Conservation (phyloP, 2,797 vertebrate genomes). For the Cossypha heuglini region DNA sequence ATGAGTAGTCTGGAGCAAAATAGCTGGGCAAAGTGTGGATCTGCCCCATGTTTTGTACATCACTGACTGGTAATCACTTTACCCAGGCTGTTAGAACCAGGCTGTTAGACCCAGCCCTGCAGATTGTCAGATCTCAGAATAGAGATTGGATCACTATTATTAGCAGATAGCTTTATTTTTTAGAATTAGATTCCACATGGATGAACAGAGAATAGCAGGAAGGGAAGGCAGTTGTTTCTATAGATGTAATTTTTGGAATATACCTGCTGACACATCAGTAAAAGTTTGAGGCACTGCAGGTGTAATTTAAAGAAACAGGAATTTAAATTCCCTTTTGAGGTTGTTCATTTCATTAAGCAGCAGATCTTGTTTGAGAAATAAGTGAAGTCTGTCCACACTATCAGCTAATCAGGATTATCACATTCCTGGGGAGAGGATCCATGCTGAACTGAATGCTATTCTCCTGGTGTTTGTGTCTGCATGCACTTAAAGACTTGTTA, state of each 20-base stretch:
- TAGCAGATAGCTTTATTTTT: constrained; percentile 28
- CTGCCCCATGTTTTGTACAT: background rate
- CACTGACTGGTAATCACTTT: background rate
- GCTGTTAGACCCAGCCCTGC: background rate
- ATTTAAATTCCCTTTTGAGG: constrained; percentile 15
- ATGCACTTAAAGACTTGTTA: background rate
- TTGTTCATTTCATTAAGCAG: constrained; percentile 11
- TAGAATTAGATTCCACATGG: constrained; percentile 1
- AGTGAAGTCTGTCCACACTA: background rate
- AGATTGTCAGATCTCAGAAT: background rate
- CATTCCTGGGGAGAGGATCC: background rate
- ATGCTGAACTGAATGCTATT: background rate
- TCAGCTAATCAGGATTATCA: background rate
- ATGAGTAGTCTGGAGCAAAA: background rate
- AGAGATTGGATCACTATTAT: background rate
- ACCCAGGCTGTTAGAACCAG: background rate
- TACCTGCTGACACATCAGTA: constrained; percentile 25
- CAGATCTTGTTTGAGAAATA: constrained; percentile 20
- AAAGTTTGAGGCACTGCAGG: constrained; percentile 5
- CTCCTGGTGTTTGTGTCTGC: background rate
- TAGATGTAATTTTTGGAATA: constrained; percentile 23
- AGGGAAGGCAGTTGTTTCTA: background rate
- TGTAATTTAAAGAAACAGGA: constrained; percentile 33
- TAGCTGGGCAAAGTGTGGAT: background rate
- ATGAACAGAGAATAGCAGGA: background rate